Evolutionary conservation across 2,113 vertebrate species (phyloP).

Genomic region (Caranx ignobilis): DNA sequence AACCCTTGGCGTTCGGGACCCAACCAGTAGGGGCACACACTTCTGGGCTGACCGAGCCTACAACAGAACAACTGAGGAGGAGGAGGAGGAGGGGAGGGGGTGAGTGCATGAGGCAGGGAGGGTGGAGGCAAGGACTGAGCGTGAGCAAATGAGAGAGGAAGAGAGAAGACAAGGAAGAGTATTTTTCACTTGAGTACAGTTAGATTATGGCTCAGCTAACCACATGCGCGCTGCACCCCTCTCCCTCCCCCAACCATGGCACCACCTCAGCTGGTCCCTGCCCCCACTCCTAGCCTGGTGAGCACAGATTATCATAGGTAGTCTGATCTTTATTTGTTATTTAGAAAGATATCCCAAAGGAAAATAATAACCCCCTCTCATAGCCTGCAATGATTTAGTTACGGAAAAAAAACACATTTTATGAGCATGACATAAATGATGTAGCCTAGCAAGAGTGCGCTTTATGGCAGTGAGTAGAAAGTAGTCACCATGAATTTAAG

Average conservation of each 20-base stretch:
- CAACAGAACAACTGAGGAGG: slow-evolving; percentile 65
- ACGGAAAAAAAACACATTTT: not conserved
- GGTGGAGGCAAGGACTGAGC: slow-evolving; percentile 44
- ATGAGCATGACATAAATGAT: not conserved
- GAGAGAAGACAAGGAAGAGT: slow-evolving; percentile 76
- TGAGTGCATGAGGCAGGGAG: slow-evolving; percentile 37
- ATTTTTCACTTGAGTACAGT: slow-evolving; percentile 80
- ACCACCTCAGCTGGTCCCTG: slow-evolving; percentile 73
- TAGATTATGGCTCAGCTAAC: slow-evolving; percentile 75
- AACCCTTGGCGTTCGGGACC: slow-evolving; percentile 87
- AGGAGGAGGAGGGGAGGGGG: slow-evolving; percentile 5
- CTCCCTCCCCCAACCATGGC: slow-evolving; percentile 73
- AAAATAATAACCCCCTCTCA: not conserved
- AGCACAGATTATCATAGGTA: slow-evolving; percentile 66
- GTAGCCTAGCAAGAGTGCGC: not conserved
- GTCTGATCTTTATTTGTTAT: slow-evolving; percentile 20
- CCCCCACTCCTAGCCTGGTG: slow-evolving; percentile 68
- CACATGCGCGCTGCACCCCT: slow-evolving; percentile 66
- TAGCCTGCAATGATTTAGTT: slow-evolving; percentile 1
- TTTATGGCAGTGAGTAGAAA: not conserved
- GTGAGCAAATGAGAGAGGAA: slow-evolving; percentile 37
- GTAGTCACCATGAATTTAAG: slow-evolving; percentile 11
- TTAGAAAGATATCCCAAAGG: slow-evolving; percentile 23
- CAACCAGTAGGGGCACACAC: slow-evolving; percentile 76
- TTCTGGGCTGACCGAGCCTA: slow-evolving; percentile 62